Conservation (phyloP, 37 sponge, comb jelly and placozoan genomes). For the Hexactinellida sp. region DNA sequence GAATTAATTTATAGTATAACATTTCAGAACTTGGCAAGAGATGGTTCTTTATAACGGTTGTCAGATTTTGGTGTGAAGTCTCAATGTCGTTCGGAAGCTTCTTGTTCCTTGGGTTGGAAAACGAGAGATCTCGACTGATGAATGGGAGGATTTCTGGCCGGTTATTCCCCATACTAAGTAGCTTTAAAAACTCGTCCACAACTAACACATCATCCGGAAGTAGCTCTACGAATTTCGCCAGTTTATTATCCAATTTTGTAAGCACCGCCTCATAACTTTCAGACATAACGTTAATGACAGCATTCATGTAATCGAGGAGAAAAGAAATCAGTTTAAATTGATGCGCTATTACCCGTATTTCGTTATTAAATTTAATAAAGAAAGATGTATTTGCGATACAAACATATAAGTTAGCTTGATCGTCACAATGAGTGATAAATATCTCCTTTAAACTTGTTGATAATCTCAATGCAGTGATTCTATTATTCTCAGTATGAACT, state of each 20-base stretch:
- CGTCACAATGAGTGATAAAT: not conserved
- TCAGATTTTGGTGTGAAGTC: not conserved
- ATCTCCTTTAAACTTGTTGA: not conserved
- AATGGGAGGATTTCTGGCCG: not conserved
- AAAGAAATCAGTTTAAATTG: not conserved
- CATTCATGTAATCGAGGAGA: not conserved
- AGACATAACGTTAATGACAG: not conserved
- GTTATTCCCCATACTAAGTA: conserved; percentile 4
- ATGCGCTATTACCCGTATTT: not conserved
- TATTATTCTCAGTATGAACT: not conserved
- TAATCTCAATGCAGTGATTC: not conserved
- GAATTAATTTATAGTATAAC: not conserved
- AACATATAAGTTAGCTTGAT: not conserved
- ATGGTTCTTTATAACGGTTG: not conserved
- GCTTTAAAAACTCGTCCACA: not conserved
- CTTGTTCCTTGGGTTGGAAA: not conserved
- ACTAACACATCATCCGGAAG: not conserved
- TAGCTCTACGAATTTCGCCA: not conserved
- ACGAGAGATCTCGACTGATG: not conserved
- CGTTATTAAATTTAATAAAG: not conserved
- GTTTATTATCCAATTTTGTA: not conserved
- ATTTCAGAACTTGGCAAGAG: not conserved
- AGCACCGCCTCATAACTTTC: not conserved
- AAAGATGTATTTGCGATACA: not conserved
- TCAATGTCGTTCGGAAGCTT: not conserved